phyloP scores from a whole-genome alignment of 2,888 invertebrate genomes.

The Ferrisia virgata region DNA sequence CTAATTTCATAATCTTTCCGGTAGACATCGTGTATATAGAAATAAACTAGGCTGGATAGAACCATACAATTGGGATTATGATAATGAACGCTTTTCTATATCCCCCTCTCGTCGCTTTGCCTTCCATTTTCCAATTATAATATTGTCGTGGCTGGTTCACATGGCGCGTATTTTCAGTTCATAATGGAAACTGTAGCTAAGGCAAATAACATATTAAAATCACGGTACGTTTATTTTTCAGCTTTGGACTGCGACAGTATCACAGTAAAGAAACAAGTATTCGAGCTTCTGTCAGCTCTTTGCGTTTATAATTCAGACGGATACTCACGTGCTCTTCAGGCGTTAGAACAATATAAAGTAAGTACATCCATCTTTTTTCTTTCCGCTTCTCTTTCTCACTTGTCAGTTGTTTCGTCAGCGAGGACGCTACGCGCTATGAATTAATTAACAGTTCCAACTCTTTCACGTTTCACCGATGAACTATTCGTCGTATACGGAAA shows the following conservation, averaged over 20 bases:
- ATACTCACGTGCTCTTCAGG: slow-evolving; percentile 80
- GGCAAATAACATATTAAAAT: slow-evolving; percentile 13
- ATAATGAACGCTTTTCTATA: no score
- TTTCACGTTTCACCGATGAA: neutral
- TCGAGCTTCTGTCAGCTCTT: slow-evolving; percentile 88
- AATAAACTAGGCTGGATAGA: no score
- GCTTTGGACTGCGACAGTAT: slow-evolving; percentile 87
- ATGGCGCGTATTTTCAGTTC: no score
- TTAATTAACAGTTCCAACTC: neutral
- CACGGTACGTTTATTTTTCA: slow-evolving; percentile 49
- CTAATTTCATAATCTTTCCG: no score
- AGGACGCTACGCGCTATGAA: neutral
- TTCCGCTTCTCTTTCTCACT: neutral
- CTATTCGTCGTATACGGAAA: neutral
- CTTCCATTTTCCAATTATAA: no score
- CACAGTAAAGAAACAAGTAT: slow-evolving; percentile 93
- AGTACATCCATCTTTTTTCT: slow-evolving; percentile 49
- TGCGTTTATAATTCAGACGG: slow-evolving; percentile 92
- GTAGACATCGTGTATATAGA: no score
- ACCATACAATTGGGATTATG: no score
- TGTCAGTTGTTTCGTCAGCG: neutral
- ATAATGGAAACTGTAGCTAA: neutral
- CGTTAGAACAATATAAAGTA: slow-evolving; percentile 90
- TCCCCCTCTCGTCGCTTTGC: no score
- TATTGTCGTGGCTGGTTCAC: no score